Evolutionary conservation across 2,113 vertebrate genomes (phyloP).

Genomic region (Panthera tigris): DNA sequence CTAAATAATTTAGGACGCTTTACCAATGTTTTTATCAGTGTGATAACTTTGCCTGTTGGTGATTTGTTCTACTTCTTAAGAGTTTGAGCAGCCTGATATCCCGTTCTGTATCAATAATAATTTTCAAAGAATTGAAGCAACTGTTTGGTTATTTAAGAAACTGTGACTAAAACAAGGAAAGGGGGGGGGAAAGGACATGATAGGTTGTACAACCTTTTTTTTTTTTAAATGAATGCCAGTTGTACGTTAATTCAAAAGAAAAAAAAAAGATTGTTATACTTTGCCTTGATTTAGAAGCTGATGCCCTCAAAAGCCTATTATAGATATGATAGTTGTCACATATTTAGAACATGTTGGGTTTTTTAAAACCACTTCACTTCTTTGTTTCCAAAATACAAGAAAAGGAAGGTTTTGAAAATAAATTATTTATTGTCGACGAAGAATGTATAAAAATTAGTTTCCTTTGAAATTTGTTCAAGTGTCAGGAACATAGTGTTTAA

Average conservation of each 20-base stretch:
- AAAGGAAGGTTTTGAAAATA: conserved; percentile 10
- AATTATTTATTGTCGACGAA: conserved; percentile 1
- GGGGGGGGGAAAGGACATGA: neutral
- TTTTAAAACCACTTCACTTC: neutral
- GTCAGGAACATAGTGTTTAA: conserved; percentile 8
- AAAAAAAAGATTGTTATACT: neutral
- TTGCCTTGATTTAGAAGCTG: neutral
- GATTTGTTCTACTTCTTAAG: conserved; percentile 32
- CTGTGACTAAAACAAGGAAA: neutral
- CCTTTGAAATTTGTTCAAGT: conserved; percentile 3
- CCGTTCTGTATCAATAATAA: neutral
- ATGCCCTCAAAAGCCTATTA: neutral
- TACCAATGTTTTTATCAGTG: neutral
- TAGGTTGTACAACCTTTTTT: neutral
- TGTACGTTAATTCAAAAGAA: conserved; percentile 6
- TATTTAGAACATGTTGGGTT: conserved; percentile 21
- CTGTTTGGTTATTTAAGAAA: conserved; percentile 39
- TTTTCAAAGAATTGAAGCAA: conserved; percentile 31
- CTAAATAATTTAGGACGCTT: neutral
- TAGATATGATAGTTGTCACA: neutral
- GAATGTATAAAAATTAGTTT: neutral
- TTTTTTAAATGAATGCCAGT: neutral
- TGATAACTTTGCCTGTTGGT: conserved; percentile 21
- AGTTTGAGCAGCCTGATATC: neutral
- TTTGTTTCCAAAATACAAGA: neutral